Base-by-base conservation (phyloP, 2,888 invertebrate genomes). In the Mechanitis mazaeus region DNA sequence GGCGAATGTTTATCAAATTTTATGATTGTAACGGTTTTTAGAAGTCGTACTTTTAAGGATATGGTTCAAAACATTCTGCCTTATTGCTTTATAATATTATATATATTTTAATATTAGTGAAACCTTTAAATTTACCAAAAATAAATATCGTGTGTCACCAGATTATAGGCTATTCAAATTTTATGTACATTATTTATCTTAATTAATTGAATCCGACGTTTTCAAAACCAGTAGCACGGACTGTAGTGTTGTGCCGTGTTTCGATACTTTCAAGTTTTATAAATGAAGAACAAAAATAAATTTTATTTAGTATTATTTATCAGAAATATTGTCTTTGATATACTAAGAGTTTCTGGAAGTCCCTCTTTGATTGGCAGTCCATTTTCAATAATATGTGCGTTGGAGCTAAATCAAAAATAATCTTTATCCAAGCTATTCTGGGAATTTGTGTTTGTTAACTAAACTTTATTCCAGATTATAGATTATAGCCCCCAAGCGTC, bases 391-490 rank as follows among this genome's bases (percentile, higher is more conserved):
- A 56, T 47, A 56, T 38, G 28, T 38, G 20, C 33, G 61, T 57
- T n/a, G 57, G 61, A 54, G 61, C 54, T 12, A 31, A 53, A 50
- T 20, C 55, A 50, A 59, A 59, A 55, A 58, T 50, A 57, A 28
- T 47, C 31, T 58, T 58, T 38, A 54, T 35, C 33, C 33, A 50
- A 56, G 53, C 42, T 35, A 42, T 59, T 59, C 56, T 61, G 45
- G 57, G 42, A 56, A 56, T 54, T 45, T 11, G 47, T 58, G 59
- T 54, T 63, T 58, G 50, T 63, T 61, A 35, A 62, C 59, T 42
- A 64, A 63, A 60, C 58, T 45, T 45, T 59, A 46, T 63, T 56
- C 45, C 46, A 55, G 46, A 55, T 56, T 38, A 35, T 60, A 63
- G 20, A 59, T 59, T 31, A 6, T 9, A 45, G 28, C 45, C 42